phyloP scores from a whole-genome alignment of 1,140 invertebrate genomes.

The Phymorhynchus buccinoides region DNA sequence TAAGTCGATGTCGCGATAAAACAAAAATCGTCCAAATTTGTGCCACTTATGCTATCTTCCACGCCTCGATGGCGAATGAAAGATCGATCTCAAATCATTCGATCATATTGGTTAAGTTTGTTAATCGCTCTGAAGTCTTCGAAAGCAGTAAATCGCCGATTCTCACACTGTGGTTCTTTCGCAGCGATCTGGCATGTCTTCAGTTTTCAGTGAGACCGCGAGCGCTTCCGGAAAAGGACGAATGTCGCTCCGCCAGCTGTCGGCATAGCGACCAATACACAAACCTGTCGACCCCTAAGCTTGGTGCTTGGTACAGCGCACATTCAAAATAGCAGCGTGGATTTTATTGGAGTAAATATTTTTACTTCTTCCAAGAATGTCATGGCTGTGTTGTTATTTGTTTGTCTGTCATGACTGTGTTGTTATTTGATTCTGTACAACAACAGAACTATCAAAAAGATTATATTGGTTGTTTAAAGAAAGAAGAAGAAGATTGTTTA shows the following conservation, averaged over 20 bases:
- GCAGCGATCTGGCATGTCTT: neutral
- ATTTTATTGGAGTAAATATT: neutral
- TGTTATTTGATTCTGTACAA: too few species aligned
- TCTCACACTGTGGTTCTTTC: neutral
- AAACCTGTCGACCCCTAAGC: neutral
- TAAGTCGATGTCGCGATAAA: neutral
- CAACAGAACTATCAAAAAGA: too few species aligned
- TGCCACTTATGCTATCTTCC: neutral
- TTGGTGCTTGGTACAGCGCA: neutral
- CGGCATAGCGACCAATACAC: conserved; percentile 25
- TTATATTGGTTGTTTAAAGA: too few species aligned
- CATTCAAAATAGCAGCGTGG: neutral
- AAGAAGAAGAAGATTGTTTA: too few species aligned
- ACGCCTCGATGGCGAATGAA: neutral
- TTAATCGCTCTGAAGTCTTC: neutral
- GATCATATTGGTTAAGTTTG: neutral
- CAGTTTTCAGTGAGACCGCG: conserved; percentile 8
- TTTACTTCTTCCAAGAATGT: neutral
- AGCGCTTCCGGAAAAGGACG: neutral
- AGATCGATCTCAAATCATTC: neutral
- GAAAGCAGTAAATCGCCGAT: neutral
- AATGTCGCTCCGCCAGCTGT: neutral
- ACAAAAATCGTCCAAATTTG: neutral
- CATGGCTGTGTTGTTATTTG: neutral
- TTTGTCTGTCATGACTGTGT: neutral